These are phyloP conservation scores for Cercopithecus mitis DNA, from an alignment of 2,797 vertebrate species.

Conservation along the genomic window DNA sequence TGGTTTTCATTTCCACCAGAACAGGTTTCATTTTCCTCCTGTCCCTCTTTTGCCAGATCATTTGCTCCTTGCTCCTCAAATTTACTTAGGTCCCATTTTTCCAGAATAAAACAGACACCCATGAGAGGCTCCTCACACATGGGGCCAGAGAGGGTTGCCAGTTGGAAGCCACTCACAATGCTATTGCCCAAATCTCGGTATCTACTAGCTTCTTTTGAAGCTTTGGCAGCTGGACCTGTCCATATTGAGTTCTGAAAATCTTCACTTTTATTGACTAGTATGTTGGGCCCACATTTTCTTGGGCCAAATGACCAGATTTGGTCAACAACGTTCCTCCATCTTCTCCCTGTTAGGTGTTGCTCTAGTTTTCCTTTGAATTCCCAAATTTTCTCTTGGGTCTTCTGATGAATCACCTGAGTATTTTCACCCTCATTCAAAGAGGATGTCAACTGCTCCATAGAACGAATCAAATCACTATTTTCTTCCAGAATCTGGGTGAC, in stretches of 20 bases:
- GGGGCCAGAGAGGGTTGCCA: constrained; percentile 94
- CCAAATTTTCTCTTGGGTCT: constrained; percentile 87
- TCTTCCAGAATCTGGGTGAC: constrained; percentile 92
- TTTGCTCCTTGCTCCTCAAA: constrained; percentile 54
- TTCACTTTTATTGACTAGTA: constrained; percentile 90
- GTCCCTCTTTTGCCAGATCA: constrained; percentile 67
- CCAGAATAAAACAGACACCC: constrained; percentile 96
- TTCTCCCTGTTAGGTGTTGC: constrained; percentile 89
- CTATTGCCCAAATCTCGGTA: constrained; percentile 93
- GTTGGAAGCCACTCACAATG: constrained; percentile 96
- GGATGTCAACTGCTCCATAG: constrained; percentile 91
- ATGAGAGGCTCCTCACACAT: constrained; percentile 98
- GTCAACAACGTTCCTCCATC: constrained; percentile 93
- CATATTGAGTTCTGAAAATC: constrained; percentile 91
- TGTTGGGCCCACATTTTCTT: constrained; percentile 94
- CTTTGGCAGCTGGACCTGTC: constrained; percentile 87
- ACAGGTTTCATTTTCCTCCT: background rate
- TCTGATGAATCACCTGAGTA: constrained; percentile 84
- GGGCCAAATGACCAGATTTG: constrained; percentile 97
- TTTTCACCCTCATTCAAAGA: constrained; percentile 90
- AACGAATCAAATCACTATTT: constrained; percentile 91
- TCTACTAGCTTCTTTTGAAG: constrained; percentile 66
- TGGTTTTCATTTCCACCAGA: background rate
- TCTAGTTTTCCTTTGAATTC: constrained; percentile 90
- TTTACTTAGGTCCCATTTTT: constrained; percentile 91